phyloP scores from a whole-genome alignment of 2,888 invertebrate species.

The Drosophila diplacantha region DNA sequence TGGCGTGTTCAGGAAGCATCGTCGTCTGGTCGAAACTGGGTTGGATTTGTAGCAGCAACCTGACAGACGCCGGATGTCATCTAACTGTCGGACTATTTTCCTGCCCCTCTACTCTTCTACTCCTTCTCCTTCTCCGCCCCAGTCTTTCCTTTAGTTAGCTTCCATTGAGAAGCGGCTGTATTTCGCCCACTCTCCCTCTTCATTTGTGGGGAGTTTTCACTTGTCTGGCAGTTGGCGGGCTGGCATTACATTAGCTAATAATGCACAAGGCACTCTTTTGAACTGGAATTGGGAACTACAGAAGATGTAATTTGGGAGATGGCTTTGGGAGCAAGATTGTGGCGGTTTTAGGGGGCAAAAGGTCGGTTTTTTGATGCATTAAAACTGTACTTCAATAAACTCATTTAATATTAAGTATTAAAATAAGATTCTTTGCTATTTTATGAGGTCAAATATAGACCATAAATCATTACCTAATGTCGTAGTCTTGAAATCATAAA shows the following conservation, averaged over 20 bases:
- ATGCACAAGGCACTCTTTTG: background rate
- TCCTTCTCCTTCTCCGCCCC: background rate
- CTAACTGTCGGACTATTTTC: conserved; percentile 41
- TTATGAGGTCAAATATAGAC: too few relatives aligned
- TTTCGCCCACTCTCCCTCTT: conserved; percentile 9
- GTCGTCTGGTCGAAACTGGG: conserved; percentile 41
- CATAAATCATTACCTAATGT: too few relatives aligned
- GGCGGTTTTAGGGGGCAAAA: background rate
- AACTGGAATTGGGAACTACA: background rate
- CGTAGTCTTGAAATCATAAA: too few relatives aligned
- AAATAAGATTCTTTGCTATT: too few relatives aligned
- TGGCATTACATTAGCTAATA: conserved; percentile 18
- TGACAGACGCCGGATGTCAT: conserved; percentile 58
- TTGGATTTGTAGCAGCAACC: conserved; percentile 24
- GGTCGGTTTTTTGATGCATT: background rate
- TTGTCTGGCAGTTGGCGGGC: conserved; percentile 4
- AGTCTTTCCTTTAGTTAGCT: background rate
- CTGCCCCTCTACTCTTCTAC: conserved; percentile 7
- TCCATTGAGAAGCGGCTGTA: conserved; percentile 16
- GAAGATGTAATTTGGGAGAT: background rate
- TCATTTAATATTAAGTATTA: too few relatives aligned
- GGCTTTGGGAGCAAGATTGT: background rate
- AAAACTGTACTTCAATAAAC: too few relatives aligned
- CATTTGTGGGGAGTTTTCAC: conserved; percentile 23
- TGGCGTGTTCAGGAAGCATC: conserved; percentile 49